phyloP scores from a whole-genome alignment of 2,797 vertebrate genomes.

The Phataginus tricuspis region DNA sequence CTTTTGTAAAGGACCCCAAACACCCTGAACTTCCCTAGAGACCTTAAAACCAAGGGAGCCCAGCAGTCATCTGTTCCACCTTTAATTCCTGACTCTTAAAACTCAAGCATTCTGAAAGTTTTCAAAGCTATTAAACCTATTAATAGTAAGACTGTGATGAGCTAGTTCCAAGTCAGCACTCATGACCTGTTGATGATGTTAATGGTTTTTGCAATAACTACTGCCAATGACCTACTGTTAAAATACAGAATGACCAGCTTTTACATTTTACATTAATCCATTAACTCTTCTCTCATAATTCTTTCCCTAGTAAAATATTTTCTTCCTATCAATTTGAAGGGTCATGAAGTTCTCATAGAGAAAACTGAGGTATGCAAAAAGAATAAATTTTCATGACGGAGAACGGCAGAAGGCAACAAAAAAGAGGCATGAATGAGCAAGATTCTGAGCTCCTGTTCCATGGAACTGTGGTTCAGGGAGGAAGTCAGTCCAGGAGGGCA shows the following conservation, averaged over 20 bases:
- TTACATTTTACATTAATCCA: slow-evolving; percentile 68
- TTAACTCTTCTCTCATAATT: slow-evolving; percentile 63
- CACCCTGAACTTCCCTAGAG: neutral
- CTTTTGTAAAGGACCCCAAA: neutral
- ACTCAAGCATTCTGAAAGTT: slow-evolving; percentile 47
- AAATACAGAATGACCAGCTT: slow-evolving; percentile 51
- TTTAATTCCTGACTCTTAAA: slow-evolving; percentile 58
- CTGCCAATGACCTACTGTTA: slow-evolving; percentile 71
- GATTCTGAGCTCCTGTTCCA: neutral
- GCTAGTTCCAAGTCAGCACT: slow-evolving; percentile 68
- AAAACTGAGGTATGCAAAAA: slow-evolving; percentile 43
- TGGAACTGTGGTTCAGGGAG: neutral
- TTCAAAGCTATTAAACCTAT: slow-evolving; percentile 65
- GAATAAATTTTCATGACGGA: neutral
- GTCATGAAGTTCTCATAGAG: neutral
- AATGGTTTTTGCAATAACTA: slow-evolving; percentile 65
- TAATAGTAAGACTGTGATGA: slow-evolving; percentile 74
- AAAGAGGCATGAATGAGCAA: neutral
- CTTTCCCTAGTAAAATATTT: slow-evolving; percentile 56
- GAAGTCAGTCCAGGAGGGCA: neutral
- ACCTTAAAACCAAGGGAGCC: slow-evolving; percentile 21
- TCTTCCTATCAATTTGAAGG: slow-evolving; percentile 45
- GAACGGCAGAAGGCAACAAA: neutral
- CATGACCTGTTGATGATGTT: slow-evolving; percentile 77
- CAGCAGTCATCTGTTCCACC: neutral